Evolutionary conservation across 2,797 vertebrate species (phyloP).

Genomic region (Caiman crocodilus): DNA sequence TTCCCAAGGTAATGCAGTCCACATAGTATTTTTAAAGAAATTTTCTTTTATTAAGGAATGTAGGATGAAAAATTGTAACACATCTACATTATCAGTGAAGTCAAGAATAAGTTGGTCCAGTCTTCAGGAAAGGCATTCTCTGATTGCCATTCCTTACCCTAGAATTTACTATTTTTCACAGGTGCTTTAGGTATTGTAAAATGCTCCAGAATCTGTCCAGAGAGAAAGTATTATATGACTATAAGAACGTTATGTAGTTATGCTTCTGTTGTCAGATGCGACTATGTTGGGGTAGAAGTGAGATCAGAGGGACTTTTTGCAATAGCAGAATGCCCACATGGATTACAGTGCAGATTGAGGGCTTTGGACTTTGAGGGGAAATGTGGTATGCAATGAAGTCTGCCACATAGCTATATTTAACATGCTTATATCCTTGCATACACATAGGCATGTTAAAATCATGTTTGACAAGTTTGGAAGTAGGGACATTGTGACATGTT

Average conservation of each 20-base stretch:
- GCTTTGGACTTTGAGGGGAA: not conserved
- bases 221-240: not conserved
- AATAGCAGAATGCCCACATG: not conserved
- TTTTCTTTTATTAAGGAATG: not conserved
- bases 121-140: constrained; percentile 4
- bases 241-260: constrained; percentile 10
- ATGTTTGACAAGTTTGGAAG: not conserved
- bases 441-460: not conserved
- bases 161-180: not conserved
- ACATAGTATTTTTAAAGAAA: not conserved
- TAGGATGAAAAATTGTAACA: not conserved
- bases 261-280: not conserved
- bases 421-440: not conserved
- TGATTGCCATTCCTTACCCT: not conserved
- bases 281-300: not conserved
- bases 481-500: not conserved
- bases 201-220: not conserved
- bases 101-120: constrained; percentile 24
- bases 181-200: not conserved
- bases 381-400: not conserved
- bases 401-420: too few relatives aligned
- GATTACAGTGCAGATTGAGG: not conserved
- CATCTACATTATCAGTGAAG: constrained; percentile 19
- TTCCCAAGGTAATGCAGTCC: fast-evolving
- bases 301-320: not conserved